Percentiles rank a stretch among this genome's conserved stretches.
These are phyloP conservation scores for Coilia nasus DNA, from an alignment of 2,797 vertebrate species.

Conservation along the genomic window DNA sequence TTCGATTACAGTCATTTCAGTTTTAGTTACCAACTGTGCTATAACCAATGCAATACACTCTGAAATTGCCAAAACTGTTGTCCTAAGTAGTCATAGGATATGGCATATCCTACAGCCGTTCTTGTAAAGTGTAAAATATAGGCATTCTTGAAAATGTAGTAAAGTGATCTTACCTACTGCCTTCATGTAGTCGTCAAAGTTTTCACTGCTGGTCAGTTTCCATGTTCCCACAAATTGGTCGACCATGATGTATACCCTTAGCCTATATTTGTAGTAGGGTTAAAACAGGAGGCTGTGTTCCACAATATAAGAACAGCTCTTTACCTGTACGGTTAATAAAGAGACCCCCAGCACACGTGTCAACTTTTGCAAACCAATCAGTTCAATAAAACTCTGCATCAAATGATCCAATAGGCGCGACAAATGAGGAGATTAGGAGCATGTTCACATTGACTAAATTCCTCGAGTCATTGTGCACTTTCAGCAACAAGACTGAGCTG, in stretches of 20 bases:
- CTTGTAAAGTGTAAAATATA: too few relatives aligned
- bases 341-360: background rate
- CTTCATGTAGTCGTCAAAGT: slow-evolving; percentile 94
- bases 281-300: background rate
- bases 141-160: too few relatives aligned
- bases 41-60: too few relatives aligned
- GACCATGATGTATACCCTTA: slow-evolving; percentile 63
- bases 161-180: slow-evolving; percentile 79
- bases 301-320: background rate
- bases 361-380: slow-evolving; percentile 55
- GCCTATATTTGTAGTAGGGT: background rate
- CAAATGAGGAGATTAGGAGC: background rate
- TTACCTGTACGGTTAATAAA: background rate
- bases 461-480: background rate
- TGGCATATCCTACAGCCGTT: too few relatives aligned
- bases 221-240: slow-evolving; percentile 86
- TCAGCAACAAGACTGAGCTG: background rate
- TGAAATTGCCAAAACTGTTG: too few relatives aligned
- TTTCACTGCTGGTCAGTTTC: slow-evolving; percentile 84
- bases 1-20: too few relatives aligned
- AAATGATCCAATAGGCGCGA: background rate
- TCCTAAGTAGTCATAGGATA: background rate
- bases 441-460: background rate
- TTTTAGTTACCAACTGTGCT: too few relatives aligned
- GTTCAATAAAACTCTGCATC: background rate